These are phyloP conservation scores for Teleopsis dalmanni DNA, from an alignment of 1,140 invertebrate genomes.

Conservation along the genomic window DNA sequence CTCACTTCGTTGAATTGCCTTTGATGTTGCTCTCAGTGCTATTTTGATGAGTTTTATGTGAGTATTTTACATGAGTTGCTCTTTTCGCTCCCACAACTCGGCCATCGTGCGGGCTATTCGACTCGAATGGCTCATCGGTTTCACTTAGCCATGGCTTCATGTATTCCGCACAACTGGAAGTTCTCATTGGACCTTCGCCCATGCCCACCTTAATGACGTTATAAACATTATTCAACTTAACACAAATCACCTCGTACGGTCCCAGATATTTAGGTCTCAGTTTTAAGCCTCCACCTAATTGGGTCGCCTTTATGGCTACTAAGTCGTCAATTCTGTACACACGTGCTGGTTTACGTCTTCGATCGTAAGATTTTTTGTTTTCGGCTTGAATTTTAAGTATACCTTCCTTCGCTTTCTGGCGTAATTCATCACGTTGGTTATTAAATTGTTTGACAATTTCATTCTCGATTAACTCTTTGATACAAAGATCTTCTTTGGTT, in stretches of 20 bases:
- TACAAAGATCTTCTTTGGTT: conserved; percentile 13
- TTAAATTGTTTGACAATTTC: conserved; percentile 21
- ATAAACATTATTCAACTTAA: conserved; percentile 21
- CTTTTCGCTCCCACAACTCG: neutral
- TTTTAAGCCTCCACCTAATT: conserved; percentile 30
- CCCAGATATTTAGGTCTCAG: conserved; percentile 30
- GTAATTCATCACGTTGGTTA: conserved; percentile 6
- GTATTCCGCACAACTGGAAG: conserved; percentile 24
- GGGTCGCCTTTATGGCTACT: conserved; percentile 39
- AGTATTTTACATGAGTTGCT: too few species aligned
- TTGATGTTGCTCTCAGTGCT: too few species aligned
- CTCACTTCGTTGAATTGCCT: too few species aligned
- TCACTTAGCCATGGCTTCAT: conserved; percentile 27
- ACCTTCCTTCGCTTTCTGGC: conserved; percentile 19
- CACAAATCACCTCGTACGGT: conserved; percentile 24
- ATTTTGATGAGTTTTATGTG: too few species aligned
- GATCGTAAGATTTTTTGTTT: conserved; percentile 30
- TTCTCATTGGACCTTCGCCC: conserved; percentile 20
- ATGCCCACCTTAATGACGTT: conserved; percentile 20
- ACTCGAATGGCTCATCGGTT: neutral
- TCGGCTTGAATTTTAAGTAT: conserved; percentile 37
- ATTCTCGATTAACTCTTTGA: conserved; percentile 22
- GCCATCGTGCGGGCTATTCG: neutral
- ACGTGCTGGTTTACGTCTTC: conserved; percentile 19
- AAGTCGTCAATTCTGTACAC: conserved; percentile 29